Percentiles rank a stretch among this genome's conserved stretches.
Evolutionary conservation across 1,140 invertebrate species (phyloP).

Genomic region (Streblospio benedicti): DNA sequence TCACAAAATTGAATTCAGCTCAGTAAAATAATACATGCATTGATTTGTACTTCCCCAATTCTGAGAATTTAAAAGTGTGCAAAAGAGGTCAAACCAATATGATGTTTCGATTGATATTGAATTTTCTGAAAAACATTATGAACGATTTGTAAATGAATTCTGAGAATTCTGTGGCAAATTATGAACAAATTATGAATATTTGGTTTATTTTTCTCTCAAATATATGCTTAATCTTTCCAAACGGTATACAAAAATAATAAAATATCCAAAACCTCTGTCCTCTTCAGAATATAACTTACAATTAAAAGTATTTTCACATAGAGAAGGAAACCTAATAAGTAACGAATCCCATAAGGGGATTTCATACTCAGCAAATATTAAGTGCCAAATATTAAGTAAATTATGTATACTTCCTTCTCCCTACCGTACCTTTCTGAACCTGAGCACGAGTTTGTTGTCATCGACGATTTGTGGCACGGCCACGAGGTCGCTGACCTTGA

Average conservation of each 20-base stretch:
- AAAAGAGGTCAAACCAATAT: no score
- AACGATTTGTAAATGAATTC: no score
- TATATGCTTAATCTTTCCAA: no score
- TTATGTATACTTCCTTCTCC: background rate
- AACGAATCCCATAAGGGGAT: no score
- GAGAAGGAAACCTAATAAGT: background rate
- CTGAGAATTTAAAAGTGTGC: no score
- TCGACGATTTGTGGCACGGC: conserved; percentile 59
- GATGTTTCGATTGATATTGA: no score
- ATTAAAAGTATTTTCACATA: background rate
- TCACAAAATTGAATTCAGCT: no score
- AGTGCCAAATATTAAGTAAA: background rate
- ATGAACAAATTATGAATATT: background rate
- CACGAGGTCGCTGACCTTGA: conserved; percentile 64
- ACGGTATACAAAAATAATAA: background rate
- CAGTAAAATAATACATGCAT: no score
- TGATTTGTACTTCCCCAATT: no score
- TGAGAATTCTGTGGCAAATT: no score
- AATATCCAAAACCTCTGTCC: background rate
- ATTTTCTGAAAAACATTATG: no score
- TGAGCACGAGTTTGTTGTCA: conserved; percentile 61
- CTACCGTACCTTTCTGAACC: conserved; percentile 60
- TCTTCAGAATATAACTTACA: background rate
- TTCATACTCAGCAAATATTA: no score
- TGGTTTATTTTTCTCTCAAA: background rate